A percentile compares a stretch with the other conserved stretches of the same genome.
Evolutionary conservation across 1,140 invertebrate species (phyloP).

Genomic region (Pararge aegeria): DNA sequence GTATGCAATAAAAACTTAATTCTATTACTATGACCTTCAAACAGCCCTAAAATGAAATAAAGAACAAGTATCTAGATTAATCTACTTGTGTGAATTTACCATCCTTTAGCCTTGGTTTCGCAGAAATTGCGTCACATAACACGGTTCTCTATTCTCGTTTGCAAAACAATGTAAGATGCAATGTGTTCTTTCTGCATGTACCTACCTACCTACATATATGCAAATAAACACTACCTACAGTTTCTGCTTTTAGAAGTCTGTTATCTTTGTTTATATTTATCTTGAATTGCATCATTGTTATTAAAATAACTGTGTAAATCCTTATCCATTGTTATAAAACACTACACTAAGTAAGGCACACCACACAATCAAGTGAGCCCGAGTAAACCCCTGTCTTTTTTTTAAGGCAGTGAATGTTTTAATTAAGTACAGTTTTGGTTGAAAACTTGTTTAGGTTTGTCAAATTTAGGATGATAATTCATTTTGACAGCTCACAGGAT

Average conservation of each 20-base stretch:
- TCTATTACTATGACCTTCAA: constrained; percentile 34
- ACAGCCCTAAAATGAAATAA: constrained; percentile 12
- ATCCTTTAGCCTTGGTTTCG: constrained; percentile 5
- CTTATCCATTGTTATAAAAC: too few relatives aligned
- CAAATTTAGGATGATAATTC: too few relatives aligned
- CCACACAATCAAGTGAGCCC: too few relatives aligned
- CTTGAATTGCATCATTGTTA: neutral
- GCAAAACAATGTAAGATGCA: neutral
- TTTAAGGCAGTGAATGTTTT: too few relatives aligned
- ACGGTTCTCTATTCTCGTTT: constrained; percentile 9
- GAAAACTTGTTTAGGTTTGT: too few relatives aligned
- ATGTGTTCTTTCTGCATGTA: neutral
- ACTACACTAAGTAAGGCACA: too few relatives aligned
- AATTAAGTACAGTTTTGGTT: too few relatives aligned
- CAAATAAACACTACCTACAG: neutral
- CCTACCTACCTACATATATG: neutral
- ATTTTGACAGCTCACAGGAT: too few relatives aligned
- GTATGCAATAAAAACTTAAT: constrained; percentile 24
- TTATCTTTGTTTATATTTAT: neutral
- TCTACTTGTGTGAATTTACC: neutral
- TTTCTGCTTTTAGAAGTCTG: neutral
- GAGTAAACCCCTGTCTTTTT: too few relatives aligned
- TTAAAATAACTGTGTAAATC: neutral
- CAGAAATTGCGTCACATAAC: constrained; percentile 31
- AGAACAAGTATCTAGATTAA: too few relatives aligned